phyloP scores from a whole-genome alignment of 2,113 vertebrate species.

The Scatophagus argus region DNA sequence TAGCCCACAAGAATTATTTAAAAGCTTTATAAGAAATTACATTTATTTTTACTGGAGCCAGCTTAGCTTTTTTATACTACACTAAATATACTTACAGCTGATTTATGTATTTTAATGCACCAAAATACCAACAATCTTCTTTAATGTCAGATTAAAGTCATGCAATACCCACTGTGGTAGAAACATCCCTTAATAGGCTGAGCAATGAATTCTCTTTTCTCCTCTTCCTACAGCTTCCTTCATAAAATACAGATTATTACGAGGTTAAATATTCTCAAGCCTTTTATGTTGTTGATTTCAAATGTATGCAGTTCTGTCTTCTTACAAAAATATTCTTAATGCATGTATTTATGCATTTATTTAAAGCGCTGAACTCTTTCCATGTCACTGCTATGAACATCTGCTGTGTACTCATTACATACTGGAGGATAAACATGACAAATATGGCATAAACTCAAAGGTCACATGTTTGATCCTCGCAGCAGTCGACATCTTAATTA shows the following conservation, averaged over 20 bases:
- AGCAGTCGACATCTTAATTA: slow-evolving; percentile 45
- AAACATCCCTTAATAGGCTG: background rate
- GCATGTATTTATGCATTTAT: background rate
- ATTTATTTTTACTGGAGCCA: slow-evolving; percentile 19
- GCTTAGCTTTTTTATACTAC: background rate
- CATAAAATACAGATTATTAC: too few relatives aligned
- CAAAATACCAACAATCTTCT: background rate
- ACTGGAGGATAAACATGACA: slow-evolving; percentile 31
- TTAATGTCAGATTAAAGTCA: background rate
- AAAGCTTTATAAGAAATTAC: slow-evolving; percentile 42
- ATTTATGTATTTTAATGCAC: slow-evolving; percentile 5
- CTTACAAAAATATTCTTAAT: background rate
- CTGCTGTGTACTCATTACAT: background rate
- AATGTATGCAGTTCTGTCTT: background rate
- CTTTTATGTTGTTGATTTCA: background rate
- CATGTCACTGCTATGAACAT: background rate
- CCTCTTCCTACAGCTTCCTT: background rate
- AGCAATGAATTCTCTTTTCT: background rate
- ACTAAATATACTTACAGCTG: slow-evolving; percentile 6
- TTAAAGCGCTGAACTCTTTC: background rate
- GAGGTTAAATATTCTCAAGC: background rate
- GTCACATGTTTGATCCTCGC: slow-evolving; percentile 32
- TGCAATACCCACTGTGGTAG: background rate
- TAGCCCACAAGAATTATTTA: slow-evolving; percentile 42
- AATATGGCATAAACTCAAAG: slow-evolving; percentile 24